Conservation (phyloP, 2,797 vertebrate genomes). For the Phylloscopus collybita region DNA sequence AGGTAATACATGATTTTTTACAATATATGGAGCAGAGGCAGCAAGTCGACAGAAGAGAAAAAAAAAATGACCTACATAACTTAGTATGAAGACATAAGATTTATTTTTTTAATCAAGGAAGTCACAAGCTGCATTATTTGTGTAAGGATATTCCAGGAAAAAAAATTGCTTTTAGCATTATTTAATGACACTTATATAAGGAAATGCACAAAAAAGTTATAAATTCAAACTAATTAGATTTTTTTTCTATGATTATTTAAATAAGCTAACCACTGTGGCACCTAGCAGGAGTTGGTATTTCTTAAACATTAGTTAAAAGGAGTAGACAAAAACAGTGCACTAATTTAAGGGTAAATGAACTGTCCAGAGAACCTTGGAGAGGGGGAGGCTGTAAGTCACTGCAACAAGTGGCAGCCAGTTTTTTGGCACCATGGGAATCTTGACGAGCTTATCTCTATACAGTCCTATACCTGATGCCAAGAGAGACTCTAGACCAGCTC, state of each 20-base stretch:
- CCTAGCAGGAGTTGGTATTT: fast-evolving
- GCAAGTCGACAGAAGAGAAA: not conserved
- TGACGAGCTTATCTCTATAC: not conserved
- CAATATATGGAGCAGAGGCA: not conserved
- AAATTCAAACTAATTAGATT: not conserved
- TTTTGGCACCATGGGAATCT: not conserved
- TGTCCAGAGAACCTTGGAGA: not conserved
- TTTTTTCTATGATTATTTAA: not conserved
- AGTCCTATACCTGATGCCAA: not conserved
- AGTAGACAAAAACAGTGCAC: not conserved
- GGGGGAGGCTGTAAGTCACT: not conserved
- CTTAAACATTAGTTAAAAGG: not conserved
- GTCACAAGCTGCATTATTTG: not conserved
- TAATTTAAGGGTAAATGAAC: not conserved
- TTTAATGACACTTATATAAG: not conserved
- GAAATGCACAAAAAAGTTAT: not conserved
- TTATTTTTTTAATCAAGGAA: not conserved
- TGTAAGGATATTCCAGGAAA: not conserved
- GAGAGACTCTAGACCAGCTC: not conserved
- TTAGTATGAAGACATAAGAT: not conserved
- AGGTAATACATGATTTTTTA: not conserved
- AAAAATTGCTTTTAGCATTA: not conserved
- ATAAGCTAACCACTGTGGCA: not conserved
- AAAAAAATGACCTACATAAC: fast-evolving
- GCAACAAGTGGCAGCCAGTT: not conserved